These are phyloP conservation scores for Chouioia cunea DNA, from an alignment of 2,888 invertebrate species.

Conservation along the genomic window DNA sequence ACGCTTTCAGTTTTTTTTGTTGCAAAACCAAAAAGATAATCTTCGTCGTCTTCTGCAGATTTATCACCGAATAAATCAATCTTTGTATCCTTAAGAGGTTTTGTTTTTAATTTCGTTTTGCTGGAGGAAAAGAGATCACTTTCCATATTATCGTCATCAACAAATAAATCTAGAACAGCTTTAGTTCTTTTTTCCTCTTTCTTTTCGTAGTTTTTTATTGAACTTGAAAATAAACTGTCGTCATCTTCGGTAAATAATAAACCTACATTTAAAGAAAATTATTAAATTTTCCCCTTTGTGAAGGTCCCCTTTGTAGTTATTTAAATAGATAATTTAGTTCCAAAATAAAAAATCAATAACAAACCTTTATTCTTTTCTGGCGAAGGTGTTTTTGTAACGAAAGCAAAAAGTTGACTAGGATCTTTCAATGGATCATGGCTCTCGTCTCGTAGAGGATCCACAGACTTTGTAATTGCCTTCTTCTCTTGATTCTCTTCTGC, in stretches of 20 bases:
- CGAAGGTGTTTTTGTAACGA: constrained; percentile 66
- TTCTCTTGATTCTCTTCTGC: constrained; percentile 22
- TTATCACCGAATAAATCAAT: constrained; percentile 59
- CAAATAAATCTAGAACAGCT: constrained; percentile 55
- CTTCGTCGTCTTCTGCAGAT: constrained; percentile 56
- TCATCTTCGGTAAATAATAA: constrained; percentile 56
- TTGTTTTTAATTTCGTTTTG: constrained; percentile 56
- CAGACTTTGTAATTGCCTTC: constrained; percentile 33
- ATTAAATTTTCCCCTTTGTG: no score
- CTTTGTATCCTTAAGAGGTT: constrained; percentile 55
- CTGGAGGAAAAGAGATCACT: constrained; percentile 61
- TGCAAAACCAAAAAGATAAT: constrained; percentile 56
- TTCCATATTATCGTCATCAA: constrained; percentile 56
- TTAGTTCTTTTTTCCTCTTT: constrained; percentile 36
- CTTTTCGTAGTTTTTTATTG: constrained; percentile 48
- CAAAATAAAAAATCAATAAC: constrained; percentile 46
- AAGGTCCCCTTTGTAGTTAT: no score
- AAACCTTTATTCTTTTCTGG: constrained; percentile 62
- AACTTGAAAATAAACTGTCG: constrained; percentile 60
- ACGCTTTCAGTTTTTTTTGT: constrained; percentile 42
- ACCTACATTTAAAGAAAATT: constrained; percentile 22
- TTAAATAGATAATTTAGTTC: background rate
- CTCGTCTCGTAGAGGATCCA: constrained; percentile 61
- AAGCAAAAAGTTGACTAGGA: constrained; percentile 65
- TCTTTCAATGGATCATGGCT: constrained; percentile 63